Evolutionary conservation across 2,888 invertebrate species (phyloP).

Genomic region (Tuta absoluta): DNA sequence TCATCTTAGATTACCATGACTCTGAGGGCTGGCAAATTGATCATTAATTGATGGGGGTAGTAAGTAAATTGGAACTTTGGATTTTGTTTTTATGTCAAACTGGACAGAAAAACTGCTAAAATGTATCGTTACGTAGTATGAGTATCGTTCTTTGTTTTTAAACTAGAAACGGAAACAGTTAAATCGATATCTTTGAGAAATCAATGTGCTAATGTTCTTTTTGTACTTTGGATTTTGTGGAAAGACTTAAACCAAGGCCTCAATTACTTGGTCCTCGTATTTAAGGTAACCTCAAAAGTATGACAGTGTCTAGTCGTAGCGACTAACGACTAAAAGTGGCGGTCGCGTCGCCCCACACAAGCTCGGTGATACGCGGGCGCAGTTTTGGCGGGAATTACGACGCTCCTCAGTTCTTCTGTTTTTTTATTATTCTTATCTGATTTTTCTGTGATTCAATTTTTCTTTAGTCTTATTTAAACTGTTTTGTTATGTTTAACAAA

Average conservation of each 20-base stretch:
- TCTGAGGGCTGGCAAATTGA: background rate
- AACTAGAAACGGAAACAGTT: background rate
- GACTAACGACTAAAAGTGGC: conserved; percentile 11
- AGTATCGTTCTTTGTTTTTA: background rate
- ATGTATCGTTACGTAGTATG: no score
- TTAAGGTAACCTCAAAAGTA: no score
- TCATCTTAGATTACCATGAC: background rate
- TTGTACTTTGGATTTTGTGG: no score
- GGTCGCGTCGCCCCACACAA: conserved; percentile 65
- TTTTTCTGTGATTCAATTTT: conserved; percentile 35
- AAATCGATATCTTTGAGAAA: no score
- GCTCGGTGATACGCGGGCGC: conserved; percentile 80
- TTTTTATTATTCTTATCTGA: conserved; percentile 26
- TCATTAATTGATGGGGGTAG: background rate
- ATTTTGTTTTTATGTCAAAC: no score
- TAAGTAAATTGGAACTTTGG: background rate
- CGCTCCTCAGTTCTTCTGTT: conserved; percentile 49
- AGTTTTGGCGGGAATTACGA: conserved; percentile 75
- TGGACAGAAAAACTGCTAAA: no score
- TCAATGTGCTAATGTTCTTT: no score
- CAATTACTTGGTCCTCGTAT: no score
- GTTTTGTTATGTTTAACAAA: conserved; percentile 26
- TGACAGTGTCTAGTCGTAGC: background rate
- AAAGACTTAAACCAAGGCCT: background rate
- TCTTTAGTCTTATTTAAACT: conserved; percentile 32